phyloP scores from a whole-genome alignment of 2,888 invertebrate species.

The Dryadula phaetusa region DNA sequence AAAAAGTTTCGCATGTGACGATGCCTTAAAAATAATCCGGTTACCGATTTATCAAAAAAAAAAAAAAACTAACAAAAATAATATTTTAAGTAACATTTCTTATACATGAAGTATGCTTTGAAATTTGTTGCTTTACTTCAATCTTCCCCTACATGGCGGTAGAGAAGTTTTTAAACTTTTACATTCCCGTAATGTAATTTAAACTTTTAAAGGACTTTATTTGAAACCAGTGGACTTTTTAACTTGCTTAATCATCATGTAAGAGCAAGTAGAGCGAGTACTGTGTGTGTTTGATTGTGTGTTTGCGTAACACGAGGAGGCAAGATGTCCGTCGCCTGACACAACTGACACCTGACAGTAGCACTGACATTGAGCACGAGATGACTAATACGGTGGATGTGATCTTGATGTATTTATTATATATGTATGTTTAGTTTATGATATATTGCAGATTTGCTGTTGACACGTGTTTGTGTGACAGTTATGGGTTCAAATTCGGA shows the following conservation, averaged over 20 bases:
- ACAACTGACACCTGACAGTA: neutral
- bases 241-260: slow-evolving; percentile 6
- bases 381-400: neutral
- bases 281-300: slow-evolving; percentile 5
- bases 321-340: neutral
- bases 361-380: neutral
- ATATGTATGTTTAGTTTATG: neutral
- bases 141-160: neutral
- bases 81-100: neutral
- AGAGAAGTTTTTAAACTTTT: slow-evolving; percentile 11
- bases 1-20: too few species aligned
- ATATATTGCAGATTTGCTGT: too few species aligned
- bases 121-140: neutral
- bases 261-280: too few species aligned
- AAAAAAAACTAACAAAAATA: too few species aligned
- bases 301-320: neutral
- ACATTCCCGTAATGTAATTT: slow-evolving; percentile 23
- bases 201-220: slow-evolving; percentile 23
- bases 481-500: too few species aligned
- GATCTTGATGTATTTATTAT: neutral
- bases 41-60: too few species aligned
- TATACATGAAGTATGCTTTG: neutral
- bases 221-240: slow-evolving; percentile 20
- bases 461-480: too few species aligned
- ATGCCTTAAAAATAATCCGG: too few species aligned